Conservation (phyloP, 2,888 invertebrate species). For the Chrysomela aeneicollis region DNA sequence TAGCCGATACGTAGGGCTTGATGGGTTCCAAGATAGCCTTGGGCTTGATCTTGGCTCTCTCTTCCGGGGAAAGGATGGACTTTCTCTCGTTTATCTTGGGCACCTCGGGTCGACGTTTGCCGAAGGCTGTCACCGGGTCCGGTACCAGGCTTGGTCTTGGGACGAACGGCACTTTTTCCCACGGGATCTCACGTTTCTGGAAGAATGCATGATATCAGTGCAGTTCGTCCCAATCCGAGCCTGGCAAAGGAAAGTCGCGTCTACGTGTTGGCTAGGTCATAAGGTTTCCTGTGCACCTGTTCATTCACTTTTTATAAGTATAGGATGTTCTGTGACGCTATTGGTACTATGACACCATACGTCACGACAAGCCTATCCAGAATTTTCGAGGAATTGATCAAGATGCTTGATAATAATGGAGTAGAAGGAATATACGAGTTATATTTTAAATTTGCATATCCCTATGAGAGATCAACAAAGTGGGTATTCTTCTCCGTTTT, state of each 20-base stretch:
- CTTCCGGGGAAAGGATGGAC: constrained; percentile 65
- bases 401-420: background rate
- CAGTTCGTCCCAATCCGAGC: constrained; percentile 55
- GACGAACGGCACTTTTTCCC: constrained; percentile 89
- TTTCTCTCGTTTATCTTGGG: constrained; percentile 52
- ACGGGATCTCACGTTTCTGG: constrained; percentile 72
- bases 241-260: constrained; percentile 23
- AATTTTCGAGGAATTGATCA: background rate
- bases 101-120: constrained; percentile 65
- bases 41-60: constrained; percentile 71
- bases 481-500: too few species aligned
- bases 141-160: constrained; percentile 85
- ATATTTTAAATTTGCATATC: too few species aligned
- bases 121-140: constrained; percentile 86
- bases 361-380: background rate
- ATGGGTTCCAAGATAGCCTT: constrained; percentile 68
- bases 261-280: background rate
- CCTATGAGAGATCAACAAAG: too few species aligned
- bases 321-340: background rate
- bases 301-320: background rate
- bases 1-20: constrained; percentile 67
- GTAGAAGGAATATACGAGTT: too few species aligned
- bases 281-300: background rate
- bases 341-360: background rate
- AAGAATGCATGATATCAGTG: constrained; percentile 47